Percentiles rank a stretch among this genome's conserved stretches.
These are phyloP conservation scores for Tachycineta bicolor DNA, from an alignment of 2,113 vertebrate genomes.

Conservation along the genomic window DNA sequence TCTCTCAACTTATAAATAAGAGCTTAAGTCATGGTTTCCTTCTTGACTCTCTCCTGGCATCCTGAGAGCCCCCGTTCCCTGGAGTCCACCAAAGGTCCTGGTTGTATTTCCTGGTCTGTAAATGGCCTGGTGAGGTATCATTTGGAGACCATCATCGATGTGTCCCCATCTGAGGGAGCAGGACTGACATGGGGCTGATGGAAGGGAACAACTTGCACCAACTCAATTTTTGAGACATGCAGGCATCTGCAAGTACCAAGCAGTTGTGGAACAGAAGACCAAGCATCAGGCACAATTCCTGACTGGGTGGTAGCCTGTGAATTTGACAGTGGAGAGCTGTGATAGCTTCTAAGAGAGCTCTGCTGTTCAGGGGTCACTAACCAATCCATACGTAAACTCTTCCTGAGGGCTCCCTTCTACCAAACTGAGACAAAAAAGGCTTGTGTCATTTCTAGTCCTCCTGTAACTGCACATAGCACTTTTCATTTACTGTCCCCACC, in stretches of 20 bases:
- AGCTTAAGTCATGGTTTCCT: background rate
- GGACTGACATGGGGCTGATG: background rate
- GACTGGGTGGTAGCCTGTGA: background rate
- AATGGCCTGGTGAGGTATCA: fast-evolving
- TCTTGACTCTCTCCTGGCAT: background rate
- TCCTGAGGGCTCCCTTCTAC: background rate
- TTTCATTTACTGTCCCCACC: background rate
- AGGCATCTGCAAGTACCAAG: background rate
- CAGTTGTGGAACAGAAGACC: background rate
- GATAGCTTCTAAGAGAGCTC: background rate
- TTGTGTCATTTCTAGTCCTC: background rate
- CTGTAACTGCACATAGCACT: background rate
- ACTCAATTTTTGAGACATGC: background rate
- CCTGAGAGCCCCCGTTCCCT: background rate
- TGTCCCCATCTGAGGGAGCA: background rate
- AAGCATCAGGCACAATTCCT: constrained; percentile 2
- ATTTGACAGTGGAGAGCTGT: background rate
- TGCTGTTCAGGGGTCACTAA: background rate
- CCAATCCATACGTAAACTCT: background rate
- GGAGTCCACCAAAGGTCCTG: background rate
- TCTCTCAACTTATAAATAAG: background rate
- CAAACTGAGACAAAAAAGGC: background rate
- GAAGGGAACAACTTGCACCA: background rate
- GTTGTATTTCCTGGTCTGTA: background rate
- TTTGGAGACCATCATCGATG: background rate